phyloP scores from a whole-genome alignment of 2,113 vertebrate genomes.

The Trichomycterus rosablanca region DNA sequence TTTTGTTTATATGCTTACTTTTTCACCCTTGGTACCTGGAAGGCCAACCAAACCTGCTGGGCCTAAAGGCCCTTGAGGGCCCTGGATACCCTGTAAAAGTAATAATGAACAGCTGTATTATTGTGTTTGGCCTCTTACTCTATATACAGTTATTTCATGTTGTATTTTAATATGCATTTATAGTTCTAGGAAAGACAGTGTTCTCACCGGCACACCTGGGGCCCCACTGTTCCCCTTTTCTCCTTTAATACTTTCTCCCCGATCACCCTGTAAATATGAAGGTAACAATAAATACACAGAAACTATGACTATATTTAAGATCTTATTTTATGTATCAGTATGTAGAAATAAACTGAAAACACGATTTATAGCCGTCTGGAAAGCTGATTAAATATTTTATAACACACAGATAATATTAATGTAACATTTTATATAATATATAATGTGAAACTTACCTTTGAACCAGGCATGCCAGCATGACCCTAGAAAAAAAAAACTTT shows the following conservation, averaged over 20 bases:
- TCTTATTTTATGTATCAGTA: no score
- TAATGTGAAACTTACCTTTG: constrained; percentile 30
- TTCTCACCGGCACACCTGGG: constrained; percentile 42
- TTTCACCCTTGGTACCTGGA: constrained; percentile 49
- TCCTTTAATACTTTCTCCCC: constrained; percentile 39
- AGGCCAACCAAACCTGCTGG: constrained; percentile 44
- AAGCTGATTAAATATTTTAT: no score
- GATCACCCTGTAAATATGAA: constrained; percentile 37
- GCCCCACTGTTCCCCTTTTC: constrained; percentile 40
- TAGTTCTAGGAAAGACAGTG: background rate
- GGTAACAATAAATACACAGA: no score
- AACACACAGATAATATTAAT: no score
- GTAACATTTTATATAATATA: no score
- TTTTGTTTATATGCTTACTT: constrained; percentile 16
- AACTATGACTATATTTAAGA: no score
- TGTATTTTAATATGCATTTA: background rate
- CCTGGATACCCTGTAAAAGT: constrained; percentile 36
- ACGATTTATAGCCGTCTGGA: no score
- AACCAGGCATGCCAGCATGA: constrained; percentile 45
- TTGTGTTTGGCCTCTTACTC: background rate
- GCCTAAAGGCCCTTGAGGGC: constrained; percentile 30
- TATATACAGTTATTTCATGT: background rate
- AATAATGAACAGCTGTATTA: constrained; percentile 6
- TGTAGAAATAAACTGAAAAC: no score
- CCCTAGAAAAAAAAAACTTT: constrained; percentile 40